Evolutionary conservation across 2,113 vertebrate genomes (phyloP), one percentile per base, ranked within the genome.

Genomic region (Macaca nemestrina): DNA sequence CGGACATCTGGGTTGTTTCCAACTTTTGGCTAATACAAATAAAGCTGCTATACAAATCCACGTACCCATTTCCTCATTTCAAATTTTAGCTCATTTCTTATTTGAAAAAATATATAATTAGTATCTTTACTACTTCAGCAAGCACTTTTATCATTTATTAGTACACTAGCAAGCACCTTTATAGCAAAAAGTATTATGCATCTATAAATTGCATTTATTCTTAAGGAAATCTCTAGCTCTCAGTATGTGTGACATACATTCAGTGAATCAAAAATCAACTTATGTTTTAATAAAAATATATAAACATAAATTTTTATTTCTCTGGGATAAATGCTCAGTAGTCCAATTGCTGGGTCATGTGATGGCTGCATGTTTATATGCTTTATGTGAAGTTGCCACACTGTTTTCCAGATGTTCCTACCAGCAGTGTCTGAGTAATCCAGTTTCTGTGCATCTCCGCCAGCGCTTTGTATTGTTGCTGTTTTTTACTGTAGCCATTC

Each of bases 241-340:
- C 64, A 81, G 14, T 72, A 59, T 96, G 38, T 55, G 22, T 59
- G 17, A 90, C 30, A 87, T 8, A 85, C 10, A 76, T 32, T 43
- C n/a, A 73, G 22, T 72, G 40, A 43, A 45, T 48, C 6, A 4
- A 90, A 93, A 92, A 90, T 30, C 78, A 43, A 70, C 25, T 75
- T 68, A 64, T 22, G 27, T 86, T 88, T 89, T 75, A 94, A 78
- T 86, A 59, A 81, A 55, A 83, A 48, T 43, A 45, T 1, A 45
- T 45, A n/a, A 78, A 72, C 52, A 32, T n/a, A 25, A 25, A 10
- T 45, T 83, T 93, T 90, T 81, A 59, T 91, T 95, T 97, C 76
- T 91, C 14, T 88, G 55, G 32, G 57, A 70, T 50, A 80, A 64
- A 76, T 80, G 23, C 35, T 12, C 35, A 90, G 73, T 30, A 76